Evolutionary conservation across 2,888 invertebrate species (phyloP).

Genomic region (Drosophila antonietae): DNA sequence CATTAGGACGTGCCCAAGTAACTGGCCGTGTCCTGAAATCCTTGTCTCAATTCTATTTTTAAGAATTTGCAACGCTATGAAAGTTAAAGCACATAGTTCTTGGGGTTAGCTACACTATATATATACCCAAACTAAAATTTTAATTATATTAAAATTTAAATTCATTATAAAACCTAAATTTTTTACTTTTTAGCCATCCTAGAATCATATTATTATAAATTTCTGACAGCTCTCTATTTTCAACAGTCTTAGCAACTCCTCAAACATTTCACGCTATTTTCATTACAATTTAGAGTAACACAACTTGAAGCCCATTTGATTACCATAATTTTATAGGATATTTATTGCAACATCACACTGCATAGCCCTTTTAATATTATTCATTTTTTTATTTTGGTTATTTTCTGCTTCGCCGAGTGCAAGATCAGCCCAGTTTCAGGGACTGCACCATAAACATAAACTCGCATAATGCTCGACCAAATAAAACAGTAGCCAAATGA

Average conservation of each 20-base stretch:
- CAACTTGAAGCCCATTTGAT: not conserved
- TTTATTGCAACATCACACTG: slow-evolving; percentile 13
- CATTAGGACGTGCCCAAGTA: slow-evolving; percentile 68
- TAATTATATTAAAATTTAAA: not conserved
- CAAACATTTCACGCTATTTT: not conserved
- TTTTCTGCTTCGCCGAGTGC: slow-evolving; percentile 72
- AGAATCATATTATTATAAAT: not conserved
- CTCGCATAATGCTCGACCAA: slow-evolving; percentile 69
- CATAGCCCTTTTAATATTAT: slow-evolving; percentile 20
- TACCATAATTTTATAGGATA: slow-evolving; percentile 9
- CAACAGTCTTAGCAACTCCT: not conserved
- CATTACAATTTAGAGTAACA: not conserved
- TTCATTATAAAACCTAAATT: not conserved
- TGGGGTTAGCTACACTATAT: slow-evolving; percentile 32
- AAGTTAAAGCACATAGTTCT: slow-evolving; percentile 42
- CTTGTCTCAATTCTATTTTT: slow-evolving; percentile 66
- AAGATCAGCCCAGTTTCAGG: slow-evolving; percentile 61
- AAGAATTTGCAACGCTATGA: slow-evolving; percentile 56
- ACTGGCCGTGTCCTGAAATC: slow-evolving; percentile 44
- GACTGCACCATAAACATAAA: slow-evolving; percentile 66
- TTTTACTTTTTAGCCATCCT: too few relatives aligned
- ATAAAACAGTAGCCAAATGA: slow-evolving; percentile 77
- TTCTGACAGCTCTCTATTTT: too few relatives aligned
- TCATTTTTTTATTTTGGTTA: slow-evolving; percentile 47
- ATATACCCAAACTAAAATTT: slow-evolving; percentile 21